Base-by-base conservation (phyloP, 2,797 vertebrate genomes). In the Fundulus diaphanus region DNA sequence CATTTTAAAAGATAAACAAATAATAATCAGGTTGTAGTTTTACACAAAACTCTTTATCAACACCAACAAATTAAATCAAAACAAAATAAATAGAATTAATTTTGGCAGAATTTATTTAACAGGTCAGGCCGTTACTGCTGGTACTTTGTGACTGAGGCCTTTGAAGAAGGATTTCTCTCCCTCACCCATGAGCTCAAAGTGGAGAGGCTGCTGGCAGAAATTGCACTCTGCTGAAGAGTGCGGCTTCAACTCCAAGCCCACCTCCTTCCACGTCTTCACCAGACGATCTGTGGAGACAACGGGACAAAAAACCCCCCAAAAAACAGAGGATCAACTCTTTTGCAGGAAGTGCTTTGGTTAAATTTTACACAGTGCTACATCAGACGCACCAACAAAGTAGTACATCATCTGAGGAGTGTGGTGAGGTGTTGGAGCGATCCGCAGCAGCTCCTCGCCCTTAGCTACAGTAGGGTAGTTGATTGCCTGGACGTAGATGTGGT, bases 341-440 rank as follows among this genome's bases (percentile, higher is more conserved):
- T 18, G 15, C 46, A 18, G 5, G 13, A 18, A 15, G 46, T 48
- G 0, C 15, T 18, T 48, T 48, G 42, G 42, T 42, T 48, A 48
- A 1, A 48, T 9, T 18, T 18, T 48, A 48, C 46, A 9, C 46
- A 18, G 16, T 48, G 16, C 5, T 18, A 44, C 2, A 18, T 48
- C 18, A 44, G 18, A 48, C 46, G 3, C 3, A 99, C 98, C 97
- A 0, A 97, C 92, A 79, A 99, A 99, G 66, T 97, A 97, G 81
- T 87, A 95, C 97, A 99, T 99, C 98, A 99, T 99, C 94, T 98
- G 97, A 0, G 98, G 98, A 0, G 95, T 97, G 92, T 99, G 98
- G 82, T 98, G 97, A 5, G 98, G 98, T 0, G 98, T 99, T 2
- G 98, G 97, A 1, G 97, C 98, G 1, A 99, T 98, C 22, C 97